Base-by-base conservation (phyloP, 2,113 vertebrate genomes). In the Aegotheles bennettii region DNA sequence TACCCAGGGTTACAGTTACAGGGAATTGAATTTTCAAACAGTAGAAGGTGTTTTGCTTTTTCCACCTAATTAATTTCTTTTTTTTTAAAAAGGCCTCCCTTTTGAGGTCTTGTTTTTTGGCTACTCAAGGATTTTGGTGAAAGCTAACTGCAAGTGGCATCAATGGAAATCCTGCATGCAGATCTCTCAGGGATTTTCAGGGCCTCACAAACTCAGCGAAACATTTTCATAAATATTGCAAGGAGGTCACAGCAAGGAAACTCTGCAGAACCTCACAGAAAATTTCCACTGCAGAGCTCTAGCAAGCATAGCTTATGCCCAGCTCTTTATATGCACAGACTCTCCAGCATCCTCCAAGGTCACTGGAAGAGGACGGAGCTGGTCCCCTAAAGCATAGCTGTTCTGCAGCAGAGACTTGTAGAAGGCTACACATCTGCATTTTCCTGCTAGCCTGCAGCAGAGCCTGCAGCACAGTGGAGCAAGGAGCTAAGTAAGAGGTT, bases 221-320 rank as follows among this genome's bases (percentile, higher is more conserved):
- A 92, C 45, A 87, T 79, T 63, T 90, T 75, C 78, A 80, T 89
- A 61, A 96, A 93, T 93, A 90, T 42, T 94, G 60, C 57, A 92
- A 85, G 54, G 48, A 91, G 90, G 70, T 95, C 4, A 0, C 56
- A 96, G 78, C 81, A 93, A n/a, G 26, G 29, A 48, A 93, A 68
- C 60, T 75, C 73, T 48, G 60, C 78, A 95, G 75, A 89, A 73
- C 59, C 84, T 85, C 38, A 43, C 36, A 82, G 48, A 90, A 93
- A 74, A 93, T 38, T 68, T 73, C 53, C 10, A 8, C 68, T 76
- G 43, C 75, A 83, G 50, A 90, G 60, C 54, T 75, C 33, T 4
- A 51, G 23, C 19, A 20, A 68, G 35, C 33, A 10, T 1, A 51
- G 35, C 28, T 78, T 42, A 11, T 38, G 26, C 16, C 18, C 61